Evolutionary conservation across 1,140 invertebrate genomes (phyloP).

Genomic region (Drosophila funebris): DNA sequence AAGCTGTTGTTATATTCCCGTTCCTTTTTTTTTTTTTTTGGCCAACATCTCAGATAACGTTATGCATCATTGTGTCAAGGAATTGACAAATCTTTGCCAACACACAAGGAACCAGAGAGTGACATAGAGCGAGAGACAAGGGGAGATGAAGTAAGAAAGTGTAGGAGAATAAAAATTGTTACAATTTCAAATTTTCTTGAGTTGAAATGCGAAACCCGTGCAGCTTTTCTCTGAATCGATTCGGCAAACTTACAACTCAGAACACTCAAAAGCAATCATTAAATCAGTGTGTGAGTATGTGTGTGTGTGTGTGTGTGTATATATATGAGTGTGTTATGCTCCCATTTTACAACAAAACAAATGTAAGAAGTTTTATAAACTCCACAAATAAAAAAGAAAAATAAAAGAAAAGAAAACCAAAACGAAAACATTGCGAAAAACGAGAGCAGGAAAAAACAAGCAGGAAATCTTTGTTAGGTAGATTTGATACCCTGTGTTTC

Average conservation of each 20-base stretch:
- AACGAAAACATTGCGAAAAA: slow-evolving; percentile 63
- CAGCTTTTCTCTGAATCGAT: slow-evolving; percentile 28
- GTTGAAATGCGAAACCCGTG: slow-evolving; percentile 67
- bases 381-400: no score
- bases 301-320: slow-evolving; percentile 7
- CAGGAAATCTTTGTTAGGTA: no score
- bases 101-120: neutral
- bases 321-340: no score
- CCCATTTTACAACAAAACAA: slow-evolving; percentile 72
- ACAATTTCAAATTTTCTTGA: slow-evolving; percentile 70
- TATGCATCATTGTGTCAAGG: slow-evolving; percentile 79
- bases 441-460: slow-evolving; percentile 11
- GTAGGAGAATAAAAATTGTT: slow-evolving; percentile 45
- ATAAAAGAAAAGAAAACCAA: slow-evolving; percentile 22
- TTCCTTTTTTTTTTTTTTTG: neutral
- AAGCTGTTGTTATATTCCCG: slow-evolving; percentile 53
- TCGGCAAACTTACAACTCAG: slow-evolving; percentile 31
- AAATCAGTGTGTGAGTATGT: slow-evolving; percentile 55
- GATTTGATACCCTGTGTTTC: no score
- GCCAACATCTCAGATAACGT: slow-evolving; percentile 75
- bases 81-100: slow-evolving; percentile 71
- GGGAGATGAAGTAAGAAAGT: no score
- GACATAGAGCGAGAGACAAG: neutral
- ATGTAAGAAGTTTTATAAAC: slow-evolving; percentile 78
- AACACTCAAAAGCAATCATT: slow-evolving; percentile 68